Base-by-base conservation (phyloP, 2,797 vertebrate species). In the Stomatorhinus walkeri region DNA sequence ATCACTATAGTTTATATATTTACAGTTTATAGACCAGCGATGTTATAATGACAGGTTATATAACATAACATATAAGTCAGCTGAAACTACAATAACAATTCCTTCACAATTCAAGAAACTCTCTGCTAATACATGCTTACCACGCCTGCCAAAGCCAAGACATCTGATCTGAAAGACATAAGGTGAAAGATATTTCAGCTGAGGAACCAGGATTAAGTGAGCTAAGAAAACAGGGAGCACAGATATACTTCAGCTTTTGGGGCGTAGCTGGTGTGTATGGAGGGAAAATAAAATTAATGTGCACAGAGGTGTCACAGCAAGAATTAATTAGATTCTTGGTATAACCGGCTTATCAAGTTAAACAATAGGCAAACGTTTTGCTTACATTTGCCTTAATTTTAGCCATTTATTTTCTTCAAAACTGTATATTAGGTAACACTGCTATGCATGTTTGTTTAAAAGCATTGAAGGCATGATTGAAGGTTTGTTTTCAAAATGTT, bases 1-100 rank as follows among this genome's bases (percentile, higher is more conserved):
- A 76, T 76, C 68, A 76, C 68, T 76, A 76, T 76, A 76, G 32
- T 76, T 36, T 76, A 76, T 76, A 76, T 76, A 76, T 76, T 36
- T 76, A 46, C 19, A 81, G 76, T 81, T 43, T 81, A 40, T 79
- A 2, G 19, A 79, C 32, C 1, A 40, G 76, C 40, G 46, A n/a
- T n/a, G 76, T 46, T 81, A 43, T 81, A 81, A 81, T 81, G 40
- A 81, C 76, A 81, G 76, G 36, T 81, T 81, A 81, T 81, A 46
- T 81, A 81, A 81, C 76, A 40, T 40, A 81, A 81, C 40, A 46
- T 46, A 76, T 76, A 81, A 46, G 36, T 81, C 76, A 46, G 19
- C 40, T 81, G 76, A 43, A 79, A 36, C 32, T 81, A 81, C 43
- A 46, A 43, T 81, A 81, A 43, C 19, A 81, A 46, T 46, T 81